These are phyloP conservation scores for Aphrophora alni DNA, from an alignment of 2,888 invertebrate genomes.

Conservation along the genomic window DNA sequence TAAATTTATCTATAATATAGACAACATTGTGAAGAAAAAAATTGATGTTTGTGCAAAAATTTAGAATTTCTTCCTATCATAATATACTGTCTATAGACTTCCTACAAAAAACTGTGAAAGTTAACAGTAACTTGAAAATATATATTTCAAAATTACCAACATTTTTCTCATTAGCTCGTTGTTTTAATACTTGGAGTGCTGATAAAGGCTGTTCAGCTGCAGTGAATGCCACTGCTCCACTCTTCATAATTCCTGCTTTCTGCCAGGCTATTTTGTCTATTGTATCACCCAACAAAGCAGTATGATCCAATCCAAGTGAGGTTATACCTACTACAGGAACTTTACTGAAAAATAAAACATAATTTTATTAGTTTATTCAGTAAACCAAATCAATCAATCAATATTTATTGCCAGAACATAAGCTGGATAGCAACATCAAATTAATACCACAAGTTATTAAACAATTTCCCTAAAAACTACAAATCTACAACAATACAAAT, in stretches of 20 bases:
- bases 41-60: no score
- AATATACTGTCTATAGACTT: no score
- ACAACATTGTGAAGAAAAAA: no score
- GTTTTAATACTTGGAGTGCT: conserved; percentile 71
- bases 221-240: conserved; percentile 72
- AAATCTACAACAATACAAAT: no score
- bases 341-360: conserved; percentile 62
- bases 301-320: conserved; percentile 91
- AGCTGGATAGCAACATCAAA: no score
- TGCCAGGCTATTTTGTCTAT: conserved; percentile 90
- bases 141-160: conserved; percentile 55
- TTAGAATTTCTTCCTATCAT: no score
- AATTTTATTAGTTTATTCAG: no score
- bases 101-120: no score
- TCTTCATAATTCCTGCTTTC: conserved; percentile 95
- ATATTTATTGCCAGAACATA: no score
- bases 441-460: conserved; percentile 2
- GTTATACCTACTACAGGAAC: conserved; percentile 90
- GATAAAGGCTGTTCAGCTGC: conserved; percentile 65
- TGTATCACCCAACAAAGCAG: conserved; percentile 78
- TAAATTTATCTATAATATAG: no score
- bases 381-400: no score
- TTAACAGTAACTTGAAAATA: no score
- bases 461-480: conserved; percentile 3
- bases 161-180: conserved; percentile 68